Base-by-base conservation (phyloP, 1,140 invertebrate species). In the Trissolcus basalis region DNA sequence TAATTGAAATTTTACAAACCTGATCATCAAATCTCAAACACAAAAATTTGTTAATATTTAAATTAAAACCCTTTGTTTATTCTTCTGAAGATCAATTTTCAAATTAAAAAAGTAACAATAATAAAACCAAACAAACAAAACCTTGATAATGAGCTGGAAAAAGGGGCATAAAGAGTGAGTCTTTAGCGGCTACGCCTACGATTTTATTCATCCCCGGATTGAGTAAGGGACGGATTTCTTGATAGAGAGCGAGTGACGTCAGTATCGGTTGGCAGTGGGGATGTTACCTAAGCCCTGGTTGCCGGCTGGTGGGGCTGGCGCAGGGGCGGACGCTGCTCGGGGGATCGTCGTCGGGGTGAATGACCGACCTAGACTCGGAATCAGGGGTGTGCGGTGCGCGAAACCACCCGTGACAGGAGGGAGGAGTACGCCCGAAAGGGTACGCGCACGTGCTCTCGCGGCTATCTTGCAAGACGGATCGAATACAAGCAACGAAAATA, bases 351-450 rank as follows among this genome's bases (percentile, higher is more conserved):
- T 72, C 73, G 80, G 74, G 87, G 81, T 88, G 86, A 88, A 89
- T 81, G 87, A 87, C 87, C 87, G 87, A 89, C 87, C 87, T 89
- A 89, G 87, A 89, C 87, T 88, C 86, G 79, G 78, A 86, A 82
- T 88, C 85, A 87, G 86, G 86, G 86, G 86, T 88, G 85, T 86
- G 85, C 85, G 83, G 82, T 81, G 80, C 82, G 81, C 81, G 78
- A 87, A 85, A 82, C 78, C 78, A 80, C 71, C 81, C 81, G 74
- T 82, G 81, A 81, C 79, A 79, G 19, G 19, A 27, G 19, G 19
- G 19, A 27, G 19, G 19, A 27, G 19, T 27, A 27, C 19, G 78
- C 80, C 81, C 80, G 67, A 80, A 82, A 84, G 84, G 84, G 83
- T 84, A 84, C 81, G 55, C 51, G 56, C 55, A 60, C 61, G 70